Conservation (phyloP, 2,888 invertebrate species). For the Trissolcus japonicus region DNA sequence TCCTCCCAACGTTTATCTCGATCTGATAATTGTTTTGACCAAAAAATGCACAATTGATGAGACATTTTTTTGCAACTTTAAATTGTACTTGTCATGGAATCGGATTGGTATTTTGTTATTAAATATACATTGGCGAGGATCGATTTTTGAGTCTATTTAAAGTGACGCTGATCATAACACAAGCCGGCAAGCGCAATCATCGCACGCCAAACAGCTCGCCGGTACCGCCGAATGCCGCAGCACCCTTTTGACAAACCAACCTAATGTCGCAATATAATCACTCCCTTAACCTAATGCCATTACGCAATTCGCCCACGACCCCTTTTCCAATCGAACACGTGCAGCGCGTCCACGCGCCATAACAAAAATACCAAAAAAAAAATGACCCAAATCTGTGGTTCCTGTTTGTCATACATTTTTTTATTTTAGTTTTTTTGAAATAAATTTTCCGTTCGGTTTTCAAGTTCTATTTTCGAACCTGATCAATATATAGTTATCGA, state of each 20-base stretch:
- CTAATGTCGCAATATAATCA: constrained; percentile 28
- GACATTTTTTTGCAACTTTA: constrained; percentile 1
- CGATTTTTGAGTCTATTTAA: no score
- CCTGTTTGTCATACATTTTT: no score
- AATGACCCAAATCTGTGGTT: no score
- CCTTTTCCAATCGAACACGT: constrained; percentile 14
- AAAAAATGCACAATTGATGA: no score
- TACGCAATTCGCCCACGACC: constrained; percentile 33
- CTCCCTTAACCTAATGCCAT: constrained; percentile 38
- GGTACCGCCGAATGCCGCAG: constrained; percentile 29
- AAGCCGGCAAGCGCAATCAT: constrained; percentile 8
- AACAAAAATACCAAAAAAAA: no score
- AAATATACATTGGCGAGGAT: background rate
- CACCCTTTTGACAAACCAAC: constrained; percentile 24
- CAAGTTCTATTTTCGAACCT: no score
- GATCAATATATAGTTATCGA: no score
- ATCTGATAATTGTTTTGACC: no score
- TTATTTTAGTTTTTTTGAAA: no score
- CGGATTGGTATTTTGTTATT: background rate
- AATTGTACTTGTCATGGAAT: constrained; percentile 1
- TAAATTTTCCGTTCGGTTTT: no score
- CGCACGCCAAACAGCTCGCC: constrained; percentile 27
- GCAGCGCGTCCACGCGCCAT: no score
- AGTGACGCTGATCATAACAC: background rate
- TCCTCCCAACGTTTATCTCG: background rate